Evolutionary conservation across 2,888 invertebrate genomes (phyloP).

Genomic region (Brenthis hecate): DNA sequence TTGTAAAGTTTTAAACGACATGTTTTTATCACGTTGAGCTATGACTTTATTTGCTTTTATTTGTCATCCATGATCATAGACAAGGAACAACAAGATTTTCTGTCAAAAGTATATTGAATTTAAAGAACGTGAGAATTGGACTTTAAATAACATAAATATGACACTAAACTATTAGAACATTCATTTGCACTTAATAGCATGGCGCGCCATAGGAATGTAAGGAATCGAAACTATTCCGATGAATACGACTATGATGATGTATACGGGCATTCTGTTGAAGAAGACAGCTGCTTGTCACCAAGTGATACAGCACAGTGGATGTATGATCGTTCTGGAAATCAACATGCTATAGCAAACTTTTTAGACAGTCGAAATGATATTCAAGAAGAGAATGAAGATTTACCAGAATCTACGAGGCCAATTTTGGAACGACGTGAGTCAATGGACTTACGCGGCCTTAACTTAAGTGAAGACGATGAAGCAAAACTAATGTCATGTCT

Average conservation of each 20-base stretch:
- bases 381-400: constrained; percentile 84
- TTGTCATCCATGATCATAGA: too few relatives aligned
- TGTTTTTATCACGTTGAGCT: constrained; percentile 4
- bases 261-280: constrained; percentile 97
- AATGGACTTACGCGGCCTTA: constrained; percentile 71
- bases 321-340: constrained; percentile 89
- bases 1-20: constrained; percentile 3
- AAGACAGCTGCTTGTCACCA: constrained; percentile 95
- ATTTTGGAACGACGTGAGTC: constrained; percentile 68
- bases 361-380: constrained; percentile 89
- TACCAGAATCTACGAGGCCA: constrained; percentile 50
- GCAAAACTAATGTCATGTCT: constrained; percentile 91
- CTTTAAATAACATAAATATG: constrained; percentile 28
- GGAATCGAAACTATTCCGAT: constrained; percentile 92
- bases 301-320: constrained; percentile 92
- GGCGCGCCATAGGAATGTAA: constrained; percentile 93
- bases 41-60: neutral
- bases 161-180: constrained; percentile 21
- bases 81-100: neutral
- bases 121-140: constrained; percentile 44
- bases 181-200: constrained; percentile 65
- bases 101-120: constrained; percentile 42
- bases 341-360: constrained; percentile 89
- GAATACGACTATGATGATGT: constrained; percentile 96
- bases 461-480: constrained; percentile 86